A percentile compares a stretch with the other conserved stretches of the same genome.
These are phyloP conservation scores for Acanthococcus lagerstroemiae DNA, from an alignment of 2,888 invertebrate genomes.

Conservation along the genomic window DNA sequence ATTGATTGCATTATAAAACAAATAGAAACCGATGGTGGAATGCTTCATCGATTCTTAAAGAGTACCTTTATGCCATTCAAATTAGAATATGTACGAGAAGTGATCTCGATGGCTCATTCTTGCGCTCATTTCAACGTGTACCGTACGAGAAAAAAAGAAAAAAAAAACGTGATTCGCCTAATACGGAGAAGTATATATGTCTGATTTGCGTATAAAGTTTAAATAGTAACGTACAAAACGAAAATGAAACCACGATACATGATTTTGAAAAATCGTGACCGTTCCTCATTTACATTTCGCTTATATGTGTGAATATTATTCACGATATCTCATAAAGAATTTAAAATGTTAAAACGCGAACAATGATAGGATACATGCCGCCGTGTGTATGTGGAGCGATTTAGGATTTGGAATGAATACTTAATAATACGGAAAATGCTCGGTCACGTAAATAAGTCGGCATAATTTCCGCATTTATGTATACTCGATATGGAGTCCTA, in stretches of 20 bases:
- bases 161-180: slow-evolving; percentile 19
- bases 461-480: too few species aligned
- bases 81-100: slow-evolving; percentile 4
- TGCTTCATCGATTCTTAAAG: not conserved
- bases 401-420: too few species aligned
- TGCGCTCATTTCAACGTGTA: slow-evolving; percentile 2
- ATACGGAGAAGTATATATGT: slow-evolving; percentile 12
- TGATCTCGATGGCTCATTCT: slow-evolving; percentile 10
- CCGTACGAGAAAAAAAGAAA: not conserved
- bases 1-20: slow-evolving; percentile 14
- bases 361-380: too few species aligned
- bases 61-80: not conserved
- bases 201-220: not conserved
- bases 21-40: slow-evolving; percentile 18
- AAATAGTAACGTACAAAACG: slow-evolving; percentile 4
- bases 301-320: too few species aligned
- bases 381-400: too few species aligned
- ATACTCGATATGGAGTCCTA: too few species aligned
- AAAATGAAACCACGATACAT: slow-evolving; percentile 15
- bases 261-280: slow-evolving; percentile 20
- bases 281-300: slow-evolving; percentile 10
- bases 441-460: too few species aligned
- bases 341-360: too few species aligned
- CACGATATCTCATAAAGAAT: too few species aligned
- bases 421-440: too few species aligned